These are phyloP conservation scores for Epiblema foenella DNA, from an alignment of 2,888 invertebrate genomes.

Conservation along the genomic window DNA sequence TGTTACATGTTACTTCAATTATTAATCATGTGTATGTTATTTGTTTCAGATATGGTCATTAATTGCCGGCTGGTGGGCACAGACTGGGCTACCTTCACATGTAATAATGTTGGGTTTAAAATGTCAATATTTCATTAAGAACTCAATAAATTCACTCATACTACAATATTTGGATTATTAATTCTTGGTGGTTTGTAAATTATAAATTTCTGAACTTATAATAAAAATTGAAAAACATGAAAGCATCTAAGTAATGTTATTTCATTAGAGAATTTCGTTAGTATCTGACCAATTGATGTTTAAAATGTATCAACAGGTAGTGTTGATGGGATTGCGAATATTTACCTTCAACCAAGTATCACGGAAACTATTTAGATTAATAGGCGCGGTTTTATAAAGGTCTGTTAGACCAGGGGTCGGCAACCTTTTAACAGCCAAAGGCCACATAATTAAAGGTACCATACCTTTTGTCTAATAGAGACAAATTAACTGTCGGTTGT, in stretches of 20 bases:
- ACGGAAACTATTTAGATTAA: neutral
- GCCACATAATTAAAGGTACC: no score
- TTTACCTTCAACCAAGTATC: neutral
- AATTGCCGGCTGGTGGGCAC: constrained; percentile 50
- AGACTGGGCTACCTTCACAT: constrained; percentile 49
- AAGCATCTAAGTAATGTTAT: constrained; percentile 53
- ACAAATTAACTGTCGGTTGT: no score
- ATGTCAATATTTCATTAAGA: constrained; percentile 73
- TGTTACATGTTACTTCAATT: no score
- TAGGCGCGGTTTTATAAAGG: no score
- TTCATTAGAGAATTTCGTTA: constrained; percentile 51
- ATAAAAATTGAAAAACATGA: constrained; percentile 56
- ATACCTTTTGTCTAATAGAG: no score
- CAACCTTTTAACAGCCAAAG: no score
- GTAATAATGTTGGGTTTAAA: constrained; percentile 61
- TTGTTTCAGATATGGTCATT: constrained; percentile 82
- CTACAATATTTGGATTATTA: constrained; percentile 71
- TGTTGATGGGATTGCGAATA: neutral
- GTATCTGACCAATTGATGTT: neutral
- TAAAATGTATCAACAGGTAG: neutral
- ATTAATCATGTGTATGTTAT: constrained; percentile 19
- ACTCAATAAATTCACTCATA: constrained; percentile 71
- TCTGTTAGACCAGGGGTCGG: no score
- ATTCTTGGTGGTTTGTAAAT: constrained; percentile 60
- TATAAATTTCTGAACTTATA: constrained; percentile 58